Base-by-base conservation (phyloP, 30 jellyfish, hydroid and myxozoan genomes). In the Hydra vulgaris region DNA sequence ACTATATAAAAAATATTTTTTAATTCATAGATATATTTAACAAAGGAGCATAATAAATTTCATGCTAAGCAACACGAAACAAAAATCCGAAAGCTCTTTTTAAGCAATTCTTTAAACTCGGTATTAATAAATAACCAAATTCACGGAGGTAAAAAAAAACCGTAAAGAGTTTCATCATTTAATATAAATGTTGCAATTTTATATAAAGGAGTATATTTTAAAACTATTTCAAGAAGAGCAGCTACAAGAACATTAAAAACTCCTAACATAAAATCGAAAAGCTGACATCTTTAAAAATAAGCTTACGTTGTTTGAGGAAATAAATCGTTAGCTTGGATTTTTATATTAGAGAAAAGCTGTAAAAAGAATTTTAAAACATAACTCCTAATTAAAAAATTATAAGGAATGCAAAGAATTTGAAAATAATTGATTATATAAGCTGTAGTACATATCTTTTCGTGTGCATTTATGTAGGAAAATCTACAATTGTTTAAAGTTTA, bases 1-100 rank as follows among this genome's bases (percentile, higher is more conserved):
- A 78, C 85, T 78, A 78, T 23, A 66, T 78, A 78, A 78, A 78
- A 78, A 78, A 78, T 78, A 78, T 26, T 78, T 56, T 53, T 73
- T 74, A 68, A 7, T 16, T 68, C 25, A 16, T 68, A 68, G 25
- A 68, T 40, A 40, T 40, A 40, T 40, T 40, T 68, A 68, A 20
- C 27, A 68, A 20, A 68, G 75, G 16, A 68, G 75, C 75, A 68
- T 16, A 68, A 1, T n/a, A 68, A 68, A 68, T n/a, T 68, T 23
- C 75, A 68, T 68, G 75, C 75, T 68, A 68, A 68, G 75, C 75
- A 40, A 40, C 61, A 68, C 75, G 75, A 68, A 68, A 68, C 8
- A 68, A 68, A 68, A 68, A 68, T 68, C 25, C 75, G 75, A 40
- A 3, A 3, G 61, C 12, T 40, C 12, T 40, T 40, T 40, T 40